Conservation (phyloP, 53 echinoderm and acorn worm genomes). For the Apostichopus leukothele region DNA sequence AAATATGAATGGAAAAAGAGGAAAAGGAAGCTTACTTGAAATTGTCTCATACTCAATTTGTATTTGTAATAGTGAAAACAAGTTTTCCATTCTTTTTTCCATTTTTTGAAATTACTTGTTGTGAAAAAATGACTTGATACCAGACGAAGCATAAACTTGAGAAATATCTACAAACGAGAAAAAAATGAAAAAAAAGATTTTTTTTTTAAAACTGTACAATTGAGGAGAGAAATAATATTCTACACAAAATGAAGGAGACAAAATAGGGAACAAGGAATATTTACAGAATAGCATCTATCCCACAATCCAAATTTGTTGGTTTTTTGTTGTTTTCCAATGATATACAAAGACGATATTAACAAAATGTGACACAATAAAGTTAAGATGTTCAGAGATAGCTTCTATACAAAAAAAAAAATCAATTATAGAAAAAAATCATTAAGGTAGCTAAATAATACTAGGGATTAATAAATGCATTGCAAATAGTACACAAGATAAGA, state of each 20-base stretch:
- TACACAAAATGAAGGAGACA: constrained; percentile 14
- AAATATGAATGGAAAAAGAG: not conserved
- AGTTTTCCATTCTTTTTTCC: constrained; percentile 24
- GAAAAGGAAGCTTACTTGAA: not conserved
- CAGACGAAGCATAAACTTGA: constrained; percentile 35
- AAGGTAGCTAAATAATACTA: not conserved
- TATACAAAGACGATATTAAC: constrained; percentile 30
- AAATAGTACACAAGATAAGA: not conserved
- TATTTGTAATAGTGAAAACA: constrained; percentile 46
- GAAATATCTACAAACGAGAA: constrained; percentile 44
- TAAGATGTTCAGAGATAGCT: too few species aligned
- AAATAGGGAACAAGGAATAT: not conserved
- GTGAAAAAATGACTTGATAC: constrained; percentile 41
- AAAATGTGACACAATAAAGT: not conserved
- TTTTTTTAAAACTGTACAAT: constrained; percentile 42
- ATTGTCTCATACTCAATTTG: constrained; percentile 35
- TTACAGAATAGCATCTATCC: constrained; percentile 40
- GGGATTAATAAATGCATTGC: constrained; percentile 3
- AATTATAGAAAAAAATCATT: not conserved
- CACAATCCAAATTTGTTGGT: constrained; percentile 3
- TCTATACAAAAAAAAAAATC: not conserved
- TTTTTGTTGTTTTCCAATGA: constrained; percentile 18
- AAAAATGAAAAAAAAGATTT: not conserved
- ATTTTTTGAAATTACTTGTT: constrained; percentile 35
- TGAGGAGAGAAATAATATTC: constrained; percentile 29